Percentiles rank a stretch among this genome's conserved stretches.
Conservation (phyloP, 2,113 vertebrate genomes). For the Eretmochelys imbricata region DNA sequence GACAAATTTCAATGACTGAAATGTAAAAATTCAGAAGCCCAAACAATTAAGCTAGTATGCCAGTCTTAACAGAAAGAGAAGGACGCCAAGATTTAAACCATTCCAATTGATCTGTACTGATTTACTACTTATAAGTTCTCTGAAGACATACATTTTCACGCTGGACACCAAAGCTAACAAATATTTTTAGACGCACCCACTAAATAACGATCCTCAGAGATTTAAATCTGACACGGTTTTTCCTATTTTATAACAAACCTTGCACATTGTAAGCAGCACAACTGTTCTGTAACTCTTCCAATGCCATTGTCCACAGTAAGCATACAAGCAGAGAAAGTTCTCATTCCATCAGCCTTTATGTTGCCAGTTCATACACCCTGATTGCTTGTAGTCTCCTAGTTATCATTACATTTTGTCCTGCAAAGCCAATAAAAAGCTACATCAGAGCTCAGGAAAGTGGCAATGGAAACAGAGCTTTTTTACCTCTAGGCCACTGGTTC, state of each 20-base stretch:
- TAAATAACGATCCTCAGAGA: background rate
- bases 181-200: background rate
- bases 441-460: background rate
- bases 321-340: background rate
- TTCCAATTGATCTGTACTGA: background rate
- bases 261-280: background rate
- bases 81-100: background rate
- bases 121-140: background rate
- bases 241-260: background rate
- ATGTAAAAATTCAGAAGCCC: background rate
- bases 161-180: background rate
- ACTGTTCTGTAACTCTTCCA: background rate
- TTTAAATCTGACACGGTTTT: constrained; percentile 13
- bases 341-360: constrained; percentile 20
- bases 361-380: constrained; percentile 17
- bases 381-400: background rate
- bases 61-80: background rate
- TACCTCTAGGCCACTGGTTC: background rate
- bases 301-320: constrained; percentile 3
- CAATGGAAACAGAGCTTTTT: background rate
- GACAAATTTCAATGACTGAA: background rate
- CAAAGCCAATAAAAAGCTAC: constrained; percentile 3
- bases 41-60: background rate
- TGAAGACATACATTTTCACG: background rate
- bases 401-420: background rate